Percentiles rank a stretch among this genome's conserved stretches.
phyloP scores from a whole-genome alignment of 1,140 invertebrate species.

The Leptinotarsa undecemlineata region DNA sequence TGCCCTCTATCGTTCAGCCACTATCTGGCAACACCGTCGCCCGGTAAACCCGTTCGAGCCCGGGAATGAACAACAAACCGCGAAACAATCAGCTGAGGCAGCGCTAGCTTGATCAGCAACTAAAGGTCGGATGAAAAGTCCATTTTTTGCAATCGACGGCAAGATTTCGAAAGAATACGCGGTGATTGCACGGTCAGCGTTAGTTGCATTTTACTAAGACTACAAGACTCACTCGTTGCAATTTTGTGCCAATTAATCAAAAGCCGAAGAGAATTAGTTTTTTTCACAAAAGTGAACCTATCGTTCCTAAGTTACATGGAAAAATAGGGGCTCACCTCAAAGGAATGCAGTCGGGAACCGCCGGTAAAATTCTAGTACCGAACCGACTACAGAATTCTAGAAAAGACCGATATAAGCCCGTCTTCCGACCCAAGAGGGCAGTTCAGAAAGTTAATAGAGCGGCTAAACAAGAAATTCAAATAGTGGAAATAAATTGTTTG shows the following conservation, averaged over 20 bases:
- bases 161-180: neutral
- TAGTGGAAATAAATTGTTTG: too few species aligned
- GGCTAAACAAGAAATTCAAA: too few species aligned
- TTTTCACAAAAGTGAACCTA: too few species aligned
- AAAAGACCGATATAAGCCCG: too few species aligned
- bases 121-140: neutral
- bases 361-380: too few species aligned
- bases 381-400: too few species aligned
- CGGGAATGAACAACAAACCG: neutral
- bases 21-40: neutral
- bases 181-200: neutral
- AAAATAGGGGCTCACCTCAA: too few species aligned
- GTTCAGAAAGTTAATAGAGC: too few species aligned
- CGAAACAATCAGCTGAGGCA: neutral
- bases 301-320: too few species aligned
- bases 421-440: too few species aligned
- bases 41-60: neutral
- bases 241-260: neutral
- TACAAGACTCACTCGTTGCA: neutral
- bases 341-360: too few species aligned
- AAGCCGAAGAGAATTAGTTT: neutral
- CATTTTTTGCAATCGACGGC: neutral
- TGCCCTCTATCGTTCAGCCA: neutral
- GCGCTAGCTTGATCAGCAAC: neutral
- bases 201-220: neutral